These are phyloP conservation scores for Ondatra zibethicus DNA, from an alignment of 2,113 vertebrate genomes.

Conservation along the genomic window DNA sequence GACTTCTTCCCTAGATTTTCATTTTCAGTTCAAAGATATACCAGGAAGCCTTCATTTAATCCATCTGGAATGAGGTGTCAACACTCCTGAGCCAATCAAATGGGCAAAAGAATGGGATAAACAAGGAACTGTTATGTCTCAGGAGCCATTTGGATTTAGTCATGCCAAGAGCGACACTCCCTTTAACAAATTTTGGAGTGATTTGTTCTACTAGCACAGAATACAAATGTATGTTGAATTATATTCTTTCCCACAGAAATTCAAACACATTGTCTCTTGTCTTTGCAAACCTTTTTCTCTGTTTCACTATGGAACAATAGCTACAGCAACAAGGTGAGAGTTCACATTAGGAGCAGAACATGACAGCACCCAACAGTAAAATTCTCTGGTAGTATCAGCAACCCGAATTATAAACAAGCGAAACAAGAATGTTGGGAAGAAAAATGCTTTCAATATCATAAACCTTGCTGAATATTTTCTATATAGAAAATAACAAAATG, in stretches of 20 bases:
- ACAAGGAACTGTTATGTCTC: background rate
- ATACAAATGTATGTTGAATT: background rate
- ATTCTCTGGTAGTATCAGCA: background rate
- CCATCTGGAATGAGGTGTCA: background rate
- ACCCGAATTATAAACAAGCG: background rate
- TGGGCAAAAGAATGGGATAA: background rate
- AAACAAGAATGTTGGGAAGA: background rate
- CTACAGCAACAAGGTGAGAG: background rate
- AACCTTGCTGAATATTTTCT: background rate
- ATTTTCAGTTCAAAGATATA: background rate
- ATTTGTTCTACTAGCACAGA: slow-evolving; percentile 43
- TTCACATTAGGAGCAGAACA: slow-evolving; percentile 16
- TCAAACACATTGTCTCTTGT: background rate
- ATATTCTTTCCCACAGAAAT: background rate
- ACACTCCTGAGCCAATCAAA: background rate
- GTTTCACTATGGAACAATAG: background rate
- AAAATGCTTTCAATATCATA: slow-evolving; percentile 10
- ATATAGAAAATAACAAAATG: background rate
- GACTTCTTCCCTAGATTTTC: background rate
- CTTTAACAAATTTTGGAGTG: background rate
- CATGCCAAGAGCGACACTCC: background rate
- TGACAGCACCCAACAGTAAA: background rate
- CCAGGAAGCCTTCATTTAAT: background rate
- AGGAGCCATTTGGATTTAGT: background rate
- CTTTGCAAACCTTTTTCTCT: slow-evolving; percentile 9